Evolutionary conservation across 2,888 invertebrate genomes (phyloP).

Genomic region (Chrysomela aeneicollis): DNA sequence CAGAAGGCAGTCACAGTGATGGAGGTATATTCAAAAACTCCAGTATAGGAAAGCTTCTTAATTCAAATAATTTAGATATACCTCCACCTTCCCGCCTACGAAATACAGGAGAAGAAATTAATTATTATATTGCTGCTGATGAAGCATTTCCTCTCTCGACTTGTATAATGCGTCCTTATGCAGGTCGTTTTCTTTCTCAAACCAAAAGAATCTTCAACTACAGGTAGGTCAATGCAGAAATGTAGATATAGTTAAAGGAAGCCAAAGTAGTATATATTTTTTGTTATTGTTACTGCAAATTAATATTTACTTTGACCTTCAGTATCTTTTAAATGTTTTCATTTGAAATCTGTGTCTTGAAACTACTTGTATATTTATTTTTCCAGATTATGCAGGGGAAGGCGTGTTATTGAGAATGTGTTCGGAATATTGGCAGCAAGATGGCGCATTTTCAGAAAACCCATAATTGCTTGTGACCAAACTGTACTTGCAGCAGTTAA

Average conservation of each 20-base stretch:
- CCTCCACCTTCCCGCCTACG: background rate
- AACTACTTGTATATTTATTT: background rate
- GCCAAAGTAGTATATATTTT: too few relatives aligned
- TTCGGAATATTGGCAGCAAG: constrained; percentile 6
- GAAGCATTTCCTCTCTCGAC: constrained; percentile 13
- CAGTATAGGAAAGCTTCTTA: constrained; percentile 25
- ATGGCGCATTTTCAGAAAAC: constrained; percentile 15
- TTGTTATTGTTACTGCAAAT: background rate
- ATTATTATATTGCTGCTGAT: constrained; percentile 14
- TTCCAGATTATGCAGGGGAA: constrained; percentile 1
- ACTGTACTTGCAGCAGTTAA: constrained; percentile 22
- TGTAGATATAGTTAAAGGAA: too few relatives aligned
- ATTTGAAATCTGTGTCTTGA: background rate
- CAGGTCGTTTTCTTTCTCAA: constrained; percentile 6
- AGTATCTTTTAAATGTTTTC: background rate
- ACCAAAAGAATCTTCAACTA: constrained; percentile 20
- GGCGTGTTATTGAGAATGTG: background rate
- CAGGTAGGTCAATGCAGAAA: constrained; percentile 8
- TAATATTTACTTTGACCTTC: background rate
- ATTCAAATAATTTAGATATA: background rate
- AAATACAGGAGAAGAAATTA: background rate
- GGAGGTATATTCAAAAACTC: constrained; percentile 44
- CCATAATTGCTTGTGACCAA: constrained; percentile 18
- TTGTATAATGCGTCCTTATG: constrained; percentile 13
- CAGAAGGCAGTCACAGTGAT: constrained; percentile 50